Evolutionary conservation across 1,140 invertebrate genomes (phyloP), one percentile per base, ranked within the genome.

Genomic region (Macrocentrus cingulum): DNA sequence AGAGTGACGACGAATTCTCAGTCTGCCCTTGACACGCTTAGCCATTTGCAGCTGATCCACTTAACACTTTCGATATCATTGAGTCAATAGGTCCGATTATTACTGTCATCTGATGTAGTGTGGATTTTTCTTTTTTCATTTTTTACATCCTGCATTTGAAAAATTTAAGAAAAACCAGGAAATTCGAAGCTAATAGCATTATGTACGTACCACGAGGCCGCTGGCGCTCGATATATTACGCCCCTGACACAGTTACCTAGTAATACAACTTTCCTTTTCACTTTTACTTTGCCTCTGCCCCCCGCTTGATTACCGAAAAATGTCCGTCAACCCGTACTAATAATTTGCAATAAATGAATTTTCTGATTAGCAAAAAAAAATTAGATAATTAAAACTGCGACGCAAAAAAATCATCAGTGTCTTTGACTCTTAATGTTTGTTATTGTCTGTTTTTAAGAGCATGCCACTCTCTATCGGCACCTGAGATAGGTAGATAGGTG

Each of bases 191-290:
- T 50, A 46, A 60, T 34, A 49, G n/a, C 22, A 32, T n/a, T n/a
- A 48, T 48, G 59, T 45, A 54, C 46, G 13, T 37, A 51, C 37
- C 53, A 57, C 8, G 19, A 22, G 42, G 19, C 32, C 20, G 25
- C 29, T 2, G 11, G 13, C 19, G 22, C 25, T 29, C 1, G 46
- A 49, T 49, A 34, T 34, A 49, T n/a, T 59, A 44, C 56, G 67
- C 51, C 72, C 72, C 66, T 74, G 70, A 72, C 72, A 70, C 49
- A 62, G 54, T 72, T 72, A 72, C 67, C 64, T 50, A 67, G 52
- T 69, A 65, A 63, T 65, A 58, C 57, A 64, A 71, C 71, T 74
- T 74, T 70, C 66, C 57, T 70, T 71, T 67, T 74, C 70, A 70
- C 67, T 74, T 72, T 74, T 74, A 69, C 55, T 57, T 20, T 22